Evolutionary conservation across 2,113 vertebrate species (phyloP), one percentile per base, ranked within the genome.

Genomic region (Elgaria multicarinata): DNA sequence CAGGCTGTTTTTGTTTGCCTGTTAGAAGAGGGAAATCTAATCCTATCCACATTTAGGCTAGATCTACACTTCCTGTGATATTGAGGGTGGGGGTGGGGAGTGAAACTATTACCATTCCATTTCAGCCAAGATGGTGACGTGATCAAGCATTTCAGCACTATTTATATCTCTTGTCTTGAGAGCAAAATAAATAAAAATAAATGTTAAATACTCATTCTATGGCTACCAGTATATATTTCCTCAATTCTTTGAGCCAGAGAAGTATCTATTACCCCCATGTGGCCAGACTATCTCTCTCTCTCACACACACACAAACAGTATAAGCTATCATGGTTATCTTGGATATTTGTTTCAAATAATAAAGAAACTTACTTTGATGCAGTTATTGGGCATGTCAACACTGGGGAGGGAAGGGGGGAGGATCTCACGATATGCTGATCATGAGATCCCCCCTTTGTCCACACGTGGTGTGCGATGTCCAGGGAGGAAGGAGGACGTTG

Each of bases 91-190:
- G n/a, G n/a, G n/a, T n/a, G n/a, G 88, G 12, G 50, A 90, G 88
- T 87, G 28, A 95, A 94, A 90, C 36, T 85, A 85, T 92, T 92
- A 81, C 88, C 81, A 91, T 83, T 93, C 86, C 85, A 92, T 94
- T 92, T 92, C 72, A 87, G 31, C 39, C 86, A 94, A 53, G 85
- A 84, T 87, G 67, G 87, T 93, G 53, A 90, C 39, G 42, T 94
- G 75, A 92, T 33, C 89, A 92, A 83, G 3, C 39, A 66, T 91
- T 91, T 95, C 66, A 69, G 7, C 5, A 77, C 24, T 1, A 42
- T 33, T 77, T 24, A 46, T 83, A 91, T 93, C n/a, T n/a, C n/a
- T 93, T 77, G 85, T 91, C 72, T 83, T 90, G 14, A 55, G 7
- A 58, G 0, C n/a, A 26, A 69, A 10, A 26, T 31, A 69, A 69